These are phyloP conservation scores for Apamea sordens DNA, from an alignment of 2,888 invertebrate genomes.

Conservation along the genomic window DNA sequence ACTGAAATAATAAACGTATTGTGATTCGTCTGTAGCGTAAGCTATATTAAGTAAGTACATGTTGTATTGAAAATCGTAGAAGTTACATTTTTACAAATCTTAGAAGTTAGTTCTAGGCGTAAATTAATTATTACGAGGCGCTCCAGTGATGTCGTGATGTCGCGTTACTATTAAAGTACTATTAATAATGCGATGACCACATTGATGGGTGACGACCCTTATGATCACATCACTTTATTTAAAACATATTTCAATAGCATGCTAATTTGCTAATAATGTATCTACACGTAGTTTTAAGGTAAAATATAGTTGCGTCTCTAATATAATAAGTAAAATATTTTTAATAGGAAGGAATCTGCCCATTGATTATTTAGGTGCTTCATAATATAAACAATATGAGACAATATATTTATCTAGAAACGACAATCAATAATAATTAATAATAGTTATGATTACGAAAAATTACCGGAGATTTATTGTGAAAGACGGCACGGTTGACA, in stretches of 20 bases:
- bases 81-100: background rate
- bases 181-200: conserved; percentile 17
- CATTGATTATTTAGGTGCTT: background rate
- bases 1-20: background rate
- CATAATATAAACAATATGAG: background rate
- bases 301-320: conserved; percentile 30
- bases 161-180: conserved; percentile 6
- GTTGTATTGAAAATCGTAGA: conserved; percentile 14
- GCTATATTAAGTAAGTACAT: background rate
- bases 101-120: conserved; percentile 4
- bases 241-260: conserved; percentile 23
- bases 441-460: too few relatives aligned
- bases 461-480: too few relatives aligned
- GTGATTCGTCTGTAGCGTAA: background rate
- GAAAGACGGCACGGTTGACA: too few relatives aligned
- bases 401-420: conserved; percentile 13
- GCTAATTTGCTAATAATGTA: conserved; percentile 14
- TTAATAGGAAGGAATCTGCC: conserved; percentile 32
- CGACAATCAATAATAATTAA: background rate
- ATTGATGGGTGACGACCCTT: conserved; percentile 38
- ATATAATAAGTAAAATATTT: conserved; percentile 11
- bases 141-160: conserved; percentile 35
- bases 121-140: conserved; percentile 37
- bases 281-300: conserved; percentile 34
- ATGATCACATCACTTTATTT: conserved; percentile 55